Conservation (phyloP, 2,797 vertebrate species). For the Neostethus bicornis region DNA sequence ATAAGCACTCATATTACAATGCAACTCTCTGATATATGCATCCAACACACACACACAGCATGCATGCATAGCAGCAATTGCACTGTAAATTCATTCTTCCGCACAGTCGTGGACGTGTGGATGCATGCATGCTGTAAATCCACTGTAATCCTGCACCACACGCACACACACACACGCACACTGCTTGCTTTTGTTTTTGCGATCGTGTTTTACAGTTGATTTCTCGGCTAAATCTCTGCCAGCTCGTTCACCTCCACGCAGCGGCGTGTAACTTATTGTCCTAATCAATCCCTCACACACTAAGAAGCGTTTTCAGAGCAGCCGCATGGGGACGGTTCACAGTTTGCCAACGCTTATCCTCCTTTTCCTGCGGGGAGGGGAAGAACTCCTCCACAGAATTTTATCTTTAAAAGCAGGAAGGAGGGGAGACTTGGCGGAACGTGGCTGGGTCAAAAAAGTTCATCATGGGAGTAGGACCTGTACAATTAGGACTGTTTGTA, state of each 20-base stretch:
- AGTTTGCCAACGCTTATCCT: conserved; percentile 50
- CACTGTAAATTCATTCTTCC: background rate
- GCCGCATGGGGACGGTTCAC: conserved; percentile 46
- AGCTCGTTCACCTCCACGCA: conserved; percentile 45
- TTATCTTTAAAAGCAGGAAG: conserved; percentile 45
- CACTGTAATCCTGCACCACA: conserved; percentile 20
- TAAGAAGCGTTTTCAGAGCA: conserved; percentile 64
- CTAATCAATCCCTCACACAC: conserved; percentile 68
- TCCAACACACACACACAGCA: background rate
- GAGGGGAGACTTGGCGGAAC: conserved; percentile 17
- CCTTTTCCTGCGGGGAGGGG: conserved; percentile 36
- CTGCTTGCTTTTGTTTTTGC: conserved; percentile 22
- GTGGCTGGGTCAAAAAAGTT: conserved; percentile 28
- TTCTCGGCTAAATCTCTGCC: conserved; percentile 37
- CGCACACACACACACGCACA: conserved; percentile 4
- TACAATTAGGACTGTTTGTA: no score
- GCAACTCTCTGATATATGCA: conserved; percentile 32
- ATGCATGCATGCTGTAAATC: conserved; percentile 22
- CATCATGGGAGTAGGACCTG: no score
- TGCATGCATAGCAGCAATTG: conserved; percentile 14
- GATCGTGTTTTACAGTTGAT: conserved; percentile 54
- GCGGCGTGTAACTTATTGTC: conserved; percentile 61
- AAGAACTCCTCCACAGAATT: conserved; percentile 43
- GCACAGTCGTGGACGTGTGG: conserved; percentile 17
- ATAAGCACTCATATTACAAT: conserved; percentile 14